Conservation (phyloP, 2,888 invertebrate genomes). For the Tetragnatha montana region DNA sequence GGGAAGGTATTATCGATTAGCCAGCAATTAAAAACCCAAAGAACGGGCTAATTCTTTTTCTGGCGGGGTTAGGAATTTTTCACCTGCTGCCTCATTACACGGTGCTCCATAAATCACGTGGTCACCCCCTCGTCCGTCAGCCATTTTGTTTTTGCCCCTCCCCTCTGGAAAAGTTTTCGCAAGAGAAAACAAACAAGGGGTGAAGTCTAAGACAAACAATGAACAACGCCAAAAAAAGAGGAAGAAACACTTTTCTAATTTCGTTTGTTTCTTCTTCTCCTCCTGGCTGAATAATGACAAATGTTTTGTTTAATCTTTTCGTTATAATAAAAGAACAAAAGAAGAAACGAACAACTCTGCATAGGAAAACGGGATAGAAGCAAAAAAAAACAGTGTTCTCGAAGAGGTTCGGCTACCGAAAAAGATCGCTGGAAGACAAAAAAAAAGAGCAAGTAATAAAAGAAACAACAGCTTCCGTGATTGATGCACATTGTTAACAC, state of each 20-base stretch:
- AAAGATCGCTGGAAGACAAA: constrained; percentile 7
- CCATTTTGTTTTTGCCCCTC: constrained; percentile 18
- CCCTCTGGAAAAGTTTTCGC: constrained; percentile 15
- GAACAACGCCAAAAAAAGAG: background rate
- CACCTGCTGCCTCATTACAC: constrained; percentile 51
- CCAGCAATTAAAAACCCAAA: constrained; percentile 47
- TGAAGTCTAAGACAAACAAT: constrained; percentile 53
- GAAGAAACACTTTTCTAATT: constrained; percentile 29
- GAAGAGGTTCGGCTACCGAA: constrained; percentile 15
- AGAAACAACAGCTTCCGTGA: constrained; percentile 34
- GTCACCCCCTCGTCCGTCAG: constrained; percentile 12
- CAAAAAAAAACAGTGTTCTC: constrained; percentile 8
- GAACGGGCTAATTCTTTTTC: constrained; percentile 43
- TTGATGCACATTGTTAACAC: constrained; percentile 63
- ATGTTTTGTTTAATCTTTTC: constrained; percentile 64
- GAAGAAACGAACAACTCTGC: background rate
- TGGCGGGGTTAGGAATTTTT: constrained; percentile 48
- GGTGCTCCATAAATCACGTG: constrained; percentile 37
- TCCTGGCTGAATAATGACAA: constrained; percentile 58
- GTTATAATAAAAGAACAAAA: constrained; percentile 42
- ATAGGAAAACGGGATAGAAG: background rate
- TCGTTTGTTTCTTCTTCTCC: constrained; percentile 37
- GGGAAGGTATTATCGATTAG: constrained; percentile 35
- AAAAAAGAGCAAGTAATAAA: constrained; percentile 14
- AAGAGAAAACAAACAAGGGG: constrained; percentile 32